These are phyloP conservation scores for Drosophila rellima DNA, from an alignment of 2,888 invertebrate genomes.

Conservation along the genomic window DNA sequence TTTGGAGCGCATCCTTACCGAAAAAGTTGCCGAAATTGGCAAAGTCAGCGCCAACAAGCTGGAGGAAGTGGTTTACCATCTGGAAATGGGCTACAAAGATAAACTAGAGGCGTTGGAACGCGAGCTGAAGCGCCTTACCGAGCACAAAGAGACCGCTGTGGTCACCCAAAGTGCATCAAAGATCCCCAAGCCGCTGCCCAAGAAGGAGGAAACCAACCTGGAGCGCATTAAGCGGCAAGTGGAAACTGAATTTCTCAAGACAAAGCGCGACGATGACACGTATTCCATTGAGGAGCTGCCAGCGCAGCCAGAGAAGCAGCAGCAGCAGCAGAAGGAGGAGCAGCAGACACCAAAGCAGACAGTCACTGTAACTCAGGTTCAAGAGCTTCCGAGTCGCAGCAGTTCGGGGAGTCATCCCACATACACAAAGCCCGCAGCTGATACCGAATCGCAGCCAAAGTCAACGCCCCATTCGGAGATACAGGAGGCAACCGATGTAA, in stretches of 20 bases:
- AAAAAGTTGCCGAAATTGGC: slow-evolving; percentile 80
- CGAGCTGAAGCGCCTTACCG: slow-evolving; percentile 62
- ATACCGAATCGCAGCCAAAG: slow-evolving; percentile 5
- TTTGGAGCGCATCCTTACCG: slow-evolving; percentile 71
- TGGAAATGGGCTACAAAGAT: slow-evolving; percentile 77
- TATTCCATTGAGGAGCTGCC: slow-evolving; percentile 66
- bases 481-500: slow-evolving; percentile 69
- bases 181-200: slow-evolving; percentile 62
- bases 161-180: slow-evolving; percentile 38
- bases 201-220: slow-evolving; percentile 37
- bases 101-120: slow-evolving; percentile 74
- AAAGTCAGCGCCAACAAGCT: slow-evolving; percentile 72
- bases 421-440: slow-evolving; percentile 33
- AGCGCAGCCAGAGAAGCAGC: slow-evolving; percentile 1
- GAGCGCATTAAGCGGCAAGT: slow-evolving; percentile 64
- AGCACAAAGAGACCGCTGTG: slow-evolving; percentile 10
- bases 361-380: slow-evolving; percentile 27
- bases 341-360: slow-evolving; percentile 11
- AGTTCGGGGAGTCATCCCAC: slow-evolving; percentile 62
- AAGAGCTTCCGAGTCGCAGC: slow-evolving; percentile 44
- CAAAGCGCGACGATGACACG: slow-evolving; percentile 67
- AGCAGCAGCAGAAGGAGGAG: neutral
- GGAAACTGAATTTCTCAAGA: slow-evolving; percentile 60
- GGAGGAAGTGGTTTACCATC: slow-evolving; percentile 72
- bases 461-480: slow-evolving; percentile 13